Evolutionary conservation across 1,140 invertebrate genomes (phyloP).

Genomic region (Hormaphis cornu): DNA sequence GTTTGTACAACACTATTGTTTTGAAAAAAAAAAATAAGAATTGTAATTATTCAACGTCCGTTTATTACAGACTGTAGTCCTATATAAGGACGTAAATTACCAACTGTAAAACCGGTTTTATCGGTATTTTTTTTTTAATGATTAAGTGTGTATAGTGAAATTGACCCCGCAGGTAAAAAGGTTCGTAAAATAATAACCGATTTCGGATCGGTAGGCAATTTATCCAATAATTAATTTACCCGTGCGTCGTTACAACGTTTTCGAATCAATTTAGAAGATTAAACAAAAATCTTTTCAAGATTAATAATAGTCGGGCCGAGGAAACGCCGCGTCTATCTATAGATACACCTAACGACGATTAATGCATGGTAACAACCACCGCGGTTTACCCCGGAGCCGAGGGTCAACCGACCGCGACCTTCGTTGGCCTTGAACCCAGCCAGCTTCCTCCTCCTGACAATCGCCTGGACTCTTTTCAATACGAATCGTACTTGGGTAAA

Average conservation of each 20-base stretch:
- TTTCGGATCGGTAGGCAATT: neutral
- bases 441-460: neutral
- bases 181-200: conserved; percentile 21
- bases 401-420: conserved; percentile 29
- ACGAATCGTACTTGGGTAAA: no score
- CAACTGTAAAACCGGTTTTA: conserved; percentile 10
- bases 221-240: no score
- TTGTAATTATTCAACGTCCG: conserved; percentile 22
- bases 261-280: neutral
- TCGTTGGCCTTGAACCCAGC: conserved; percentile 28
- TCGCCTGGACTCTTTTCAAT: conserved; percentile 4
- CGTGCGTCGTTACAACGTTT: no score
- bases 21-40: conserved; percentile 5
- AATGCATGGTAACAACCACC: conserved; percentile 27
- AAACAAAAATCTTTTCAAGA: neutral
- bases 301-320: neutral
- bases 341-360: conserved; percentile 30
- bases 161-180: conserved; percentile 20
- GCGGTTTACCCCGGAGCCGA: neutral
- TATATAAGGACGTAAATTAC: conserved; percentile 21
- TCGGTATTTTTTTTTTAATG: conserved; percentile 7
- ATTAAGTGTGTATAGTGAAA: conserved; percentile 16
- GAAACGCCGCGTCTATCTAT: no score
- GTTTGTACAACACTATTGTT: no score
- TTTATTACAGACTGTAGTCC: neutral